phyloP scores from a whole-genome alignment of 2,113 vertebrate species.

The Felis catus region DNA sequence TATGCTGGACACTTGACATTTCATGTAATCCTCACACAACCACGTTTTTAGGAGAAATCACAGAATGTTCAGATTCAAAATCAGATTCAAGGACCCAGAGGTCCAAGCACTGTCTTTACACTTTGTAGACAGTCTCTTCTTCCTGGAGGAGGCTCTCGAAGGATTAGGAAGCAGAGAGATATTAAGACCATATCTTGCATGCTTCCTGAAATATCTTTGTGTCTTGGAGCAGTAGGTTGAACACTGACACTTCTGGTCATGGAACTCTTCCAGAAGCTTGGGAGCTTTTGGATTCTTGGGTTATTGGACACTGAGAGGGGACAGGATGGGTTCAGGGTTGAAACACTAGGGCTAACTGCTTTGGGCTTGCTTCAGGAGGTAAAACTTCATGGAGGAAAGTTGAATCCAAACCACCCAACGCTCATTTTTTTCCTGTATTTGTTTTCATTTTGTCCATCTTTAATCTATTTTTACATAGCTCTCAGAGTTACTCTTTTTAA shows the following conservation, averaged over 20 bases:
- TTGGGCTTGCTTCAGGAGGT: not conserved
- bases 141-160: not conserved
- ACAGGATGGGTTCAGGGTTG: not conserved
- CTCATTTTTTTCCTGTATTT: not conserved
- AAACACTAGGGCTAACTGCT: not conserved
- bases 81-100: not conserved
- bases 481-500: not conserved
- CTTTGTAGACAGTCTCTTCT: not conserved
- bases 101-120: not conserved
- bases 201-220: not conserved
- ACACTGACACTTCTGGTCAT: not conserved
- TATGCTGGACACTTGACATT: not conserved
- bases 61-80: not conserved
- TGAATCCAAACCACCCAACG: not conserved
- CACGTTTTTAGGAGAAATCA: not conserved
- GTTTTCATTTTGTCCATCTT: not conserved
- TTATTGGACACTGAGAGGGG: not conserved
- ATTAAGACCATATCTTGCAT: not conserved
- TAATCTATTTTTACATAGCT: not conserved
- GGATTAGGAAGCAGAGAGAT: not conserved
- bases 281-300: not conserved
- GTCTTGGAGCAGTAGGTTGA: not conserved
- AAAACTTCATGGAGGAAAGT: not conserved
- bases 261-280: not conserved
- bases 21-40: not conserved